Evolutionary conservation across 2,888 invertebrate genomes (phyloP).

Genomic region (Tetragonisca angustula): DNA sequence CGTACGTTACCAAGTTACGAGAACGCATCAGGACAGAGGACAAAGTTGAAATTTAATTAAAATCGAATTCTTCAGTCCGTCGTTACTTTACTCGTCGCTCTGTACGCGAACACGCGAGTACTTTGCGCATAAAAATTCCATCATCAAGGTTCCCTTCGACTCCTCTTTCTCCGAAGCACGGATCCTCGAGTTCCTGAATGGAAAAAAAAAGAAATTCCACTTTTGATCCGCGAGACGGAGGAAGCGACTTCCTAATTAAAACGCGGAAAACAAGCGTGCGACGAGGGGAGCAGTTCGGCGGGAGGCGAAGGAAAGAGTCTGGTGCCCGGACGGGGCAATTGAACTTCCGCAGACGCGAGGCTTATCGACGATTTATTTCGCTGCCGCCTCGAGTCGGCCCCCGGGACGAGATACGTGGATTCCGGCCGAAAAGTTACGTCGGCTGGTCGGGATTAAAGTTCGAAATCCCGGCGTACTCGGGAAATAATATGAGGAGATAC

Average conservation of each 20-base stretch:
- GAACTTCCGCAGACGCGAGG: not conserved
- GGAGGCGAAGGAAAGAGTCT: too few species aligned
- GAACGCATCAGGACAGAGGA: too few species aligned
- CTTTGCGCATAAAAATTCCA: too few species aligned
- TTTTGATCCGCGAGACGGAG: not conserved
- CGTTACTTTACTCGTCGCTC: too few species aligned
- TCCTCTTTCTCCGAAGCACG: not conserved
- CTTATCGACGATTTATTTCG: constrained; percentile 26
- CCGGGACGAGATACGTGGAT: constrained; percentile 29
- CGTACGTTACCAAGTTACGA: too few species aligned
- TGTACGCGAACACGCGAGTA: too few species aligned
- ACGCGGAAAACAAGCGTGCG: not conserved
- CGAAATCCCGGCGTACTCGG: constrained; percentile 69
- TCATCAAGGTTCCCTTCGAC: too few species aligned
- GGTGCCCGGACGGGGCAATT: not conserved
- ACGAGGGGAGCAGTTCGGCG: too few species aligned
- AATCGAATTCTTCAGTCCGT: too few species aligned
- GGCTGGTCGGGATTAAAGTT: constrained; percentile 74
- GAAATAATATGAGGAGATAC: constrained; percentile 75
- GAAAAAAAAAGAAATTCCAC: not conserved
- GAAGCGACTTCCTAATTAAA: constrained; percentile 9
- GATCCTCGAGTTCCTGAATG: not conserved
- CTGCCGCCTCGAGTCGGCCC: constrained; percentile 4
- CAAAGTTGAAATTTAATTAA: too few species aligned
- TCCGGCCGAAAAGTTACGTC: constrained; percentile 58